phyloP scores from a whole-genome alignment of 2,113 vertebrate species.

The Ahaetulla prasina region DNA sequence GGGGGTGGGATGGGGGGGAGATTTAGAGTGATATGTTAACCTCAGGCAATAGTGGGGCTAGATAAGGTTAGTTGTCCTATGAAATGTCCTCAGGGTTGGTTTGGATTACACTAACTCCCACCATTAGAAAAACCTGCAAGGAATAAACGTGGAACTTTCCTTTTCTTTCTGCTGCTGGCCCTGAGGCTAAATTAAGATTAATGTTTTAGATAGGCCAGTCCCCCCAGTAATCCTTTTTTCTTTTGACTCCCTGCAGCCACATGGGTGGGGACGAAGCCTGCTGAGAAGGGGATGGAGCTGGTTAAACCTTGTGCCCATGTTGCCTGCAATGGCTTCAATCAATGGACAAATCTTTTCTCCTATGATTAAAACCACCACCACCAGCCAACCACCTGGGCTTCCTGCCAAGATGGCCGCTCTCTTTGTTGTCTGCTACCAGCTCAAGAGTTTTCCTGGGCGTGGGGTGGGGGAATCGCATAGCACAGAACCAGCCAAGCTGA shows the following conservation, averaged over 20 bases:
- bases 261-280: neutral
- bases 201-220: neutral
- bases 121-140: neutral
- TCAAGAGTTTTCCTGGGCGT: neutral
- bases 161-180: neutral
- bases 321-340: neutral
- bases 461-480: neutral
- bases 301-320: neutral
- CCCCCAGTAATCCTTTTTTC: neutral
- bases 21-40: neutral
- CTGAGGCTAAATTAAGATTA: neutral
- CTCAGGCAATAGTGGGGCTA: neutral
- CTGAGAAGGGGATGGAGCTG: neutral
- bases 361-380: neutral
- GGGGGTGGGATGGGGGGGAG: rapidly evolving
- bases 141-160: neutral
- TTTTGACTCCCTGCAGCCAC: neutral
- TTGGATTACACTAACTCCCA: neutral
- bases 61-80: neutral
- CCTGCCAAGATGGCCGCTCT: neutral
- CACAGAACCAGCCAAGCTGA: neutral
- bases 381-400: neutral
- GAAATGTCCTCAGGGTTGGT: neutral
- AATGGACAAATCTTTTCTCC: neutral
- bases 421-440: neutral